Conservation (phyloP, 2,888 invertebrate species). For the Myopa testacea region DNA sequence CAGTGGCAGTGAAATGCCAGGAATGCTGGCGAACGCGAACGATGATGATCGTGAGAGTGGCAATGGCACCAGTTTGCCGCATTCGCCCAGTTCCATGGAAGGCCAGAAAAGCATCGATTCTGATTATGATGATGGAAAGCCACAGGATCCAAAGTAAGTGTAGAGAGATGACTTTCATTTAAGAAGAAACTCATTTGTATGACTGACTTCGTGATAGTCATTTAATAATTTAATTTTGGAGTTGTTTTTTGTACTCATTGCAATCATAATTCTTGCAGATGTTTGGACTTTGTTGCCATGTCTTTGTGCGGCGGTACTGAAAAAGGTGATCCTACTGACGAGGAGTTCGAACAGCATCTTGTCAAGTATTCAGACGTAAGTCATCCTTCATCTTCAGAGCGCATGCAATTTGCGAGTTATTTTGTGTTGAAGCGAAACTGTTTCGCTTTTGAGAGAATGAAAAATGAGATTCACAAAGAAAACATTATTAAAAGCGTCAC, state of each 20-base stretch:
- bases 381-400: conserved; percentile 33
- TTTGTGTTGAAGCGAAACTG: background rate
- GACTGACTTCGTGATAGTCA: background rate
- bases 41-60: conserved; percentile 97
- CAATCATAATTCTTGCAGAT: conserved; percentile 55
- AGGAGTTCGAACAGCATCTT: conserved; percentile 74
- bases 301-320: conserved; percentile 82
- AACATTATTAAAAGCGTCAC: no score
- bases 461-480: background rate
- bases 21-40: conserved; percentile 56
- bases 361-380: conserved; percentile 70
- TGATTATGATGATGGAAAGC: conserved; percentile 81
- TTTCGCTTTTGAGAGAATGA: background rate
- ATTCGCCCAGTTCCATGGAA: conserved; percentile 91
- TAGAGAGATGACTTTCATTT: background rate
- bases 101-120: conserved; percentile 83
- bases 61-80: conserved; percentile 94
- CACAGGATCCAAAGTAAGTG: conserved; percentile 69
- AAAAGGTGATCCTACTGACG: conserved; percentile 71
- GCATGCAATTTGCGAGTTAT: background rate
- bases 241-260: conserved; percentile 24
- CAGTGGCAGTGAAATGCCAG: conserved; percentile 26
- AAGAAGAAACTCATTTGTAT: background rate
- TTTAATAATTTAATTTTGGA: no score
- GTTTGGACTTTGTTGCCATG: conserved; percentile 75